Evolutionary conservation across 1,140 invertebrate genomes (phyloP), one percentile per base, ranked within the genome.

Genomic region (Venustaconcha ellipsiformis): DNA sequence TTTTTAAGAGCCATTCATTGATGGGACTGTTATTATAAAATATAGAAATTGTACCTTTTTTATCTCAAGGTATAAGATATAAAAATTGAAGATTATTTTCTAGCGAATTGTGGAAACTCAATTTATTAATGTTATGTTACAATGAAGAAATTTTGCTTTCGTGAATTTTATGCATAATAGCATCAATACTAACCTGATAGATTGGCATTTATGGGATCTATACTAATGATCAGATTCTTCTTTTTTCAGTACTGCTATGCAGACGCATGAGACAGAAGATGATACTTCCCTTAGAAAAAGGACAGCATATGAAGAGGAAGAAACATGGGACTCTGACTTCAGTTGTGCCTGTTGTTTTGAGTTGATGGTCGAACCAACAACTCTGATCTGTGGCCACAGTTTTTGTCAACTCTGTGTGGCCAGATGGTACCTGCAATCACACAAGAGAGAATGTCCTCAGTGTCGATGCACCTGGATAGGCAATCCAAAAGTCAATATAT

Each of bases 331-430:
- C 6, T 60, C 69, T 3, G 82, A 85, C 23, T 83, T 85, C 70
- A 76, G 72, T 65, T 88, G 82, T 84, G 79, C 78, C 37, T 83
- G 76, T 57, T 84, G 85, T 65, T 86, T 72, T 75, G 83, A 84
- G 26, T 66, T 86, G 8, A 72, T 88, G 79, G 76, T 86, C 17
- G 77, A 84, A 57, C 87, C 88, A 8, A 87, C 87, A 11, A 88
- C 87, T 8, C 64, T 89, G 23, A 82, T 65, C 30, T 89, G 88
- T 82, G 88, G 88, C 2, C 88, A 89, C 74, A 89, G 79, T 57
- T 84, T 86, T 56, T 89, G 88, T 72, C 77, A 85, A 14, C 67
- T 80, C 6, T 89, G 88, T 70, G 73, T 88, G 8, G 86, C 86
- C 0, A 64, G 77, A 14, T 89, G 88, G 88, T 87, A 76, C 70